Percentiles rank a stretch among this genome's conserved stretches.
Evolutionary conservation across 2,888 invertebrate genomes (phyloP).

Genomic region (Plagodis dolabraria): DNA sequence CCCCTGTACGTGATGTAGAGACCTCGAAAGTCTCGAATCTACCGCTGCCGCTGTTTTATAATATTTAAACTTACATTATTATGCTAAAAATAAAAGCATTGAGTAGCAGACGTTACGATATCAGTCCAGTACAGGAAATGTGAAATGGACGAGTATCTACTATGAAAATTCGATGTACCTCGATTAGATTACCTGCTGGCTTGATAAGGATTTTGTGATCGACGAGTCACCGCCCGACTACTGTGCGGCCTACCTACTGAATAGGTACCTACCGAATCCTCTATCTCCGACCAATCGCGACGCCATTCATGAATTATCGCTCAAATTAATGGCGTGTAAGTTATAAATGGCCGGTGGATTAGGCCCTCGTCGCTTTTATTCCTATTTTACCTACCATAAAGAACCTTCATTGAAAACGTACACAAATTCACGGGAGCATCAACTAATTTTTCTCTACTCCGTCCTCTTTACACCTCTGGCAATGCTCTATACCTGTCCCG

Average conservation of each 20-base stretch:
- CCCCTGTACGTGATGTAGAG: no score
- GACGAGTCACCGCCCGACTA: slow-evolving; percentile 49
- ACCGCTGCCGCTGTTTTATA: no score
- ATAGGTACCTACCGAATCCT: slow-evolving; percentile 50
- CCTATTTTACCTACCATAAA: slow-evolving; percentile 84
- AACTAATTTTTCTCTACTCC: slow-evolving; percentile 72
- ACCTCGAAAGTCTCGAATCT: no score
- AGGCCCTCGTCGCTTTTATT: slow-evolving; percentile 80
- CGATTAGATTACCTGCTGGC: slow-evolving; percentile 56
- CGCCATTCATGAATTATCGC: slow-evolving; percentile 79
- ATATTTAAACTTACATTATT: no score
- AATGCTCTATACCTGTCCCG: slow-evolving; percentile 52
- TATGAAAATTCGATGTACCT: slow-evolving; percentile 43
- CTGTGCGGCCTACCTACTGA: slow-evolving; percentile 38
- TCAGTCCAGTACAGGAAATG: slow-evolving; percentile 32
- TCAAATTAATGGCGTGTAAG: slow-evolving; percentile 84
- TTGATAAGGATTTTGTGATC: slow-evolving; percentile 51
- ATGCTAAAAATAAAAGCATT: no score
- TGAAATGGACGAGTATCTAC: slow-evolving; percentile 10
- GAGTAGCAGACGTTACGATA: slow-evolving; percentile 14
- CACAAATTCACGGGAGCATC: slow-evolving; percentile 83
- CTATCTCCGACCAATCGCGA: slow-evolving; percentile 76
- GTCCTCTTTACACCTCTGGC: slow-evolving; percentile 57
- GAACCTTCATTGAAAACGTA: slow-evolving; percentile 84
- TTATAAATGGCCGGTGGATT: slow-evolving; percentile 83